These are phyloP conservation scores for Pinctada fucata DNA, from an alignment of 2,888 invertebrate genomes.

Conservation along the genomic window DNA sequence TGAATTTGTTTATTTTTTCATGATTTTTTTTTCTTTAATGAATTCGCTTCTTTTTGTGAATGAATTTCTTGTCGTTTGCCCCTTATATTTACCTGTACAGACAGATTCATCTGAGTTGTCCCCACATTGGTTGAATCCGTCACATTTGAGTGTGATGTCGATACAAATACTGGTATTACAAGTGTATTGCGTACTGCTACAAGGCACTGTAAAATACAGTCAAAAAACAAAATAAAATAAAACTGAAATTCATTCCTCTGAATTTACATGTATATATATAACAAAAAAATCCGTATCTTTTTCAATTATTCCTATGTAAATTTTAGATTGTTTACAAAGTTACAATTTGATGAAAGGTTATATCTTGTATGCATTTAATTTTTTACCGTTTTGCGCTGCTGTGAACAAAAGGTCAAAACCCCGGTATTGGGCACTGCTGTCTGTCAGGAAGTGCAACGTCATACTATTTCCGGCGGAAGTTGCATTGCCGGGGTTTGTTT, in stretches of 20 bases:
- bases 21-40: too few species aligned
- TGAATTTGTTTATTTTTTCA: too few species aligned
- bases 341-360: too few species aligned
- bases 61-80: too few species aligned
- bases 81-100: slow-evolving; percentile 30
- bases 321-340: too few species aligned
- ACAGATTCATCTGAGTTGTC: slow-evolving; percentile 35
- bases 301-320: too few species aligned
- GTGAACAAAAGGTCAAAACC: slow-evolving; percentile 38
- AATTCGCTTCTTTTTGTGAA: too few species aligned
- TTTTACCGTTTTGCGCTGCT: slow-evolving; percentile 26
- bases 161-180: slow-evolving; percentile 35
- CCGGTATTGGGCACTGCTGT: slow-evolving; percentile 8
- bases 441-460: slow-evolving; percentile 36
- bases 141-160: slow-evolving; percentile 24
- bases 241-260: too few species aligned
- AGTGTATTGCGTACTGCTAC: slow-evolving; percentile 23
- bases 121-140: slow-evolving; percentile 37
- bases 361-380: too few species aligned
- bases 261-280: too few species aligned
- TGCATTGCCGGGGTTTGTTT: slow-evolving; percentile 12
- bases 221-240: background rate
- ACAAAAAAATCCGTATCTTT: too few species aligned
- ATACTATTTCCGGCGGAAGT: slow-evolving; percentile 25
- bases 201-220: slow-evolving; percentile 21